These are phyloP conservation scores for Melanostoma scalare DNA, from an alignment of 2,888 invertebrate species.

Conservation along the genomic window DNA sequence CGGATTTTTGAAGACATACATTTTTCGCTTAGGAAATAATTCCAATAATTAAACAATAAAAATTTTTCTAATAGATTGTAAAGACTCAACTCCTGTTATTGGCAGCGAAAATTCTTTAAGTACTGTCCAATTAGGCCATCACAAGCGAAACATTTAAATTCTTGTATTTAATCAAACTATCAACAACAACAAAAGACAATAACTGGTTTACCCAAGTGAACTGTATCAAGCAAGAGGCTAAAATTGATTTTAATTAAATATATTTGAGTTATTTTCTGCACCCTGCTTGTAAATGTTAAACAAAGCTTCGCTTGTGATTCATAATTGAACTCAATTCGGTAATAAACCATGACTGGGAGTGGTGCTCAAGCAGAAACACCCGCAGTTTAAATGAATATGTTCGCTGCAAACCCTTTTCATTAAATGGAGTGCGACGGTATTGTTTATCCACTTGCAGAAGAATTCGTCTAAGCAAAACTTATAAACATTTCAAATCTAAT, in stretches of 20 bases:
- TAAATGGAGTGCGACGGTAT: conserved; percentile 28
- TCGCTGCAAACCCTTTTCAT: conserved; percentile 35
- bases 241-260: conserved; percentile 32
- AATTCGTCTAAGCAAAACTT: conserved; percentile 36
- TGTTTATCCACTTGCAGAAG: conserved; percentile 40
- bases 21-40: too few relatives aligned
- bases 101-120: too few relatives aligned
- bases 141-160: too few relatives aligned
- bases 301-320: conserved; percentile 14
- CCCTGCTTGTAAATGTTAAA: conserved; percentile 33
- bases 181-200: too few relatives aligned
- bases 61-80: too few relatives aligned
- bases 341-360: conserved; percentile 55
- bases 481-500: conserved; percentile 43
- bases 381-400: conserved; percentile 34
- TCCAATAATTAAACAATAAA: too few relatives aligned
- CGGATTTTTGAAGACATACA: too few relatives aligned
- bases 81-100: too few relatives aligned
- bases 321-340: conserved; percentile 44
- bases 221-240: conserved; percentile 8
- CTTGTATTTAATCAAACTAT: too few relatives aligned
- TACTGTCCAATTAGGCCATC: too few relatives aligned
- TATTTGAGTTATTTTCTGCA: conserved; percentile 39
- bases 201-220: too few relatives aligned
- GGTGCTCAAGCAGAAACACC: conserved; percentile 46